Evolutionary conservation across 2,888 invertebrate genomes (phyloP).

Genomic region (Callyntrura guangdongensis): DNA sequence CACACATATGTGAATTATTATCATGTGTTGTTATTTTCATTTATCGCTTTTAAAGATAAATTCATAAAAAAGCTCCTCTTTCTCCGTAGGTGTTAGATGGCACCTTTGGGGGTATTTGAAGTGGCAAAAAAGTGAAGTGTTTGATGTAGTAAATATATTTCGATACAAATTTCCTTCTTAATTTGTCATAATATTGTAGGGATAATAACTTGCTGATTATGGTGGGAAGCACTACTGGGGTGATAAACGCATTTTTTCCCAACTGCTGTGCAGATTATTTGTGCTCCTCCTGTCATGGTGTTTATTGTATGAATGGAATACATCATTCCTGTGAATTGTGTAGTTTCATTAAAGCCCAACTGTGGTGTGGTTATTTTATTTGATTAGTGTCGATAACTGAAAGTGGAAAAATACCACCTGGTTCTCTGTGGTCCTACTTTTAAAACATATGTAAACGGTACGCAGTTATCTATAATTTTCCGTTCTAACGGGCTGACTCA

Average conservation of each 20-base stretch:
- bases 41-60: too few species aligned
- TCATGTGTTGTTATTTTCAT: background rate
- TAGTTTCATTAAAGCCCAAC: constrained; percentile 5
- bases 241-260: background rate
- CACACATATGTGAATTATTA: constrained; percentile 56
- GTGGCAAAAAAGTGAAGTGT: constrained; percentile 22
- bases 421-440: background rate
- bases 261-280: constrained; percentile 28
- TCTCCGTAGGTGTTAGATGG: constrained; percentile 1
- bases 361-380: constrained; percentile 27
- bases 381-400: constrained; percentile 26
- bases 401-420: constrained; percentile 11
- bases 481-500: background rate
- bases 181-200: background rate
- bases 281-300: background rate
- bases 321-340: constrained; percentile 2
- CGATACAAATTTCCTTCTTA: background rate
- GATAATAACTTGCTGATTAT: background rate
- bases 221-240: constrained; percentile 13
- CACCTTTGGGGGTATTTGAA: constrained; percentile 17
- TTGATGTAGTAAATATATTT: background rate
- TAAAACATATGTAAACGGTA: background rate
- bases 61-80: background rate
- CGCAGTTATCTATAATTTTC: background rate
- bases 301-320: background rate